These are phyloP conservation scores for Bombycilla garrulus DNA, from an alignment of 2,113 vertebrate species.

Conservation along the genomic window DNA sequence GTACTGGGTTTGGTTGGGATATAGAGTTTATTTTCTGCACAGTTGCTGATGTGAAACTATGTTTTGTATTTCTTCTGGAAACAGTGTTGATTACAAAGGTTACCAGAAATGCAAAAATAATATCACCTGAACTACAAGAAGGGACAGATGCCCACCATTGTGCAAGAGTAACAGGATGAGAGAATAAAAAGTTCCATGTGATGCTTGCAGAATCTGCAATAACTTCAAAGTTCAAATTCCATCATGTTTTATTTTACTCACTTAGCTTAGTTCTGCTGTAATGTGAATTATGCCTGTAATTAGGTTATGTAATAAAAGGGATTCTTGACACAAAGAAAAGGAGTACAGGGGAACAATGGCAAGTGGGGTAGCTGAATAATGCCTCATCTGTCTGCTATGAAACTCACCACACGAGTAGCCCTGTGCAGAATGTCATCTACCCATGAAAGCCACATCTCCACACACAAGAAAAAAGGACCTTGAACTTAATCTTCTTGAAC, in stretches of 20 bases:
- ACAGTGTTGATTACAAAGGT: not conserved
- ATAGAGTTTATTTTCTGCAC: not conserved
- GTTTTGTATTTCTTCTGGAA: not conserved
- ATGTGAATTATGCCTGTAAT: not conserved
- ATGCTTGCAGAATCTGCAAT: not conserved
- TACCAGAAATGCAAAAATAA: not conserved
- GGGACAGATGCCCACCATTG: not conserved
- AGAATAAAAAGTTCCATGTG: not conserved
- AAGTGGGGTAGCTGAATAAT: not conserved
- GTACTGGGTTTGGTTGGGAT: not conserved
- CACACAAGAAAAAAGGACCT: not conserved
- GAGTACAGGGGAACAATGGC: not conserved
- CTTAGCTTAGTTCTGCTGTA: not conserved
- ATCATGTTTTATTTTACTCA: not conserved
- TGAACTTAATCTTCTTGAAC: not conserved
- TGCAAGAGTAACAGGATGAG: not conserved
- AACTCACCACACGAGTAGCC: not conserved
- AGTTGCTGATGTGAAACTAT: not conserved
- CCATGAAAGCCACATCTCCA: not conserved
- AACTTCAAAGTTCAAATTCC: not conserved
- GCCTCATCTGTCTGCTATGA: not conserved
- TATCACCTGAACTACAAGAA: not conserved
- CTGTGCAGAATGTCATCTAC: fast-evolving
- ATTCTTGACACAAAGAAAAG: fast-evolving
- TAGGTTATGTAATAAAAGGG: not conserved